Evolutionary conservation across 2,888 invertebrate genomes (phyloP), one percentile per base, ranked within the genome.

Genomic region (Drosophila greeni): DNA sequence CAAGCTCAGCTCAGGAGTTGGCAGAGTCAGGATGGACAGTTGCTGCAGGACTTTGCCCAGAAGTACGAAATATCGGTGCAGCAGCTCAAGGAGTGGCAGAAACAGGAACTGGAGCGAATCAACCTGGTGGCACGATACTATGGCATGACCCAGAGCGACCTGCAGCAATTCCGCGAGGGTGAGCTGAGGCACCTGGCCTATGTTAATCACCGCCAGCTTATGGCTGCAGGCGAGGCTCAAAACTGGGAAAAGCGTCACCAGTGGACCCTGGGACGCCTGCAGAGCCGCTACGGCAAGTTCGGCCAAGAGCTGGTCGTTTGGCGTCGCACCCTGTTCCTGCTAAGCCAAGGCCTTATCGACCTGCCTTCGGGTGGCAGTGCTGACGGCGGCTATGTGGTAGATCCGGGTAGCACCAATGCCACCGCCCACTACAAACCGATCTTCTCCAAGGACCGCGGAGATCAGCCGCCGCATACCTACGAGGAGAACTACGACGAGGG

Each of bases 381-480:
- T 1, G 69, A 72, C 40, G 87, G 73, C 8, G 86, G 86, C 3
- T 74, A 70, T 23, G 72, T 82, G 12, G 57, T 82, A 4, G 78
- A 81, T 49, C 57, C 66, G 1, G 85, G 83, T 16, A 74, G 72
- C 26, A 85, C 86, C 29, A 83, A 77, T 62, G 75, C 74, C 23
- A 81, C 85, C 1, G 78, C 68, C 2, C 61, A 70, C 34, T 76
- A 70, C 14, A 79, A 76, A n/a, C 72, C 76, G 0, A 70, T 72
- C 1, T 84, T 87, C 52, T 87, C 87, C 7, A 85, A 83, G 56
- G 87, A 88, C 72, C 87, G 89, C 14, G 89, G 89, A 0, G 89
- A 89, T 74, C 89, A 89, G 51, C 89, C 89, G 1, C 89, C 89
- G 0, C 84, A 88, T 65, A 66, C 75, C 0, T 87, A 84, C 40